Evolutionary conservation across 2,797 vertebrate species (phyloP), one percentile per base, ranked within the genome.

Genomic region (Carduelis carduelis): DNA sequence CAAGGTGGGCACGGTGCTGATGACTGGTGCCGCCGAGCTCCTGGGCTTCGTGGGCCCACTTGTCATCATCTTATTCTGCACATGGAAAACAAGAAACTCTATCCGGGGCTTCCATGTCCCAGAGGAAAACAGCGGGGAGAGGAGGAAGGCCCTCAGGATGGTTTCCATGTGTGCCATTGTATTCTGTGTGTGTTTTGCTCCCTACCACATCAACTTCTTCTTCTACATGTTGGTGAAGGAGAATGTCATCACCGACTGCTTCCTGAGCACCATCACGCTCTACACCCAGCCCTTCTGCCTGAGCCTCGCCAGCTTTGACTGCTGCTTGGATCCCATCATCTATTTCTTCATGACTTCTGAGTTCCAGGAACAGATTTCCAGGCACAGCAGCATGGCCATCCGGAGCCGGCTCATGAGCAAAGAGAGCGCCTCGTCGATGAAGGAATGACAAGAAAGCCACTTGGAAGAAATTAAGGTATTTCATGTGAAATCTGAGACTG

Each of bases 311-410:
- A 99, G 98, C 92, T 91, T 99, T 24, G 99, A 98, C 96, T 99
- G 99, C 97, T 99, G 98, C 86, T 97, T 99, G 66, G 99, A 99
- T 95, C 99, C 99, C 0, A 95, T 99, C 37, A 97, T 99, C 16
- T 99, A 99, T 82, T 99, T 99, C 97, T 99, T 99, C 89, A 98
- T 98, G n/a, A 99, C 98, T 3, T 98, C 98, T 0, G 99, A 99
- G 96, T 99, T 99, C 95, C 97, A 98, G 75, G 95, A 97, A 79
- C 98, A 98, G 95, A 96, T 99, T 50, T 95, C 95, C 34, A 97
- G 89, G 44, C 97, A 95, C 32, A 97, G 97, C 15, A 92, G 88
- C 17, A 69, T 95, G 2, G 94, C 87, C 69, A 93, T 98, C 84
- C 95, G 98, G 47, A 97, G 93, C 4, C 98, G 98, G 49, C 89